Conservation (phyloP, 2,113 vertebrate species). For the Trochalopteron elliotii region DNA sequence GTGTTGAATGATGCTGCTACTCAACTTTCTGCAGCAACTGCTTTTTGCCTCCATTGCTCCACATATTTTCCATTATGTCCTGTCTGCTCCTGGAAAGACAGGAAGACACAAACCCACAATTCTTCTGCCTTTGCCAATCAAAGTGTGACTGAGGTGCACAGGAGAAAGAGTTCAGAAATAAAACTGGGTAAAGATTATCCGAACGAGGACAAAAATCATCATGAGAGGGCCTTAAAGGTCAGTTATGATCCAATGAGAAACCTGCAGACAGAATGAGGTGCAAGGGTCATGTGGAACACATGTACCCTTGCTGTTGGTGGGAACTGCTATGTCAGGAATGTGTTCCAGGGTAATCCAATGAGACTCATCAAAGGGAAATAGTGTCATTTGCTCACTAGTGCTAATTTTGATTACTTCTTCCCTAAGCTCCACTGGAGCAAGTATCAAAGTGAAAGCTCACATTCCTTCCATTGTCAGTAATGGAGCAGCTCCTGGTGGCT, state of each 20-base stretch:
- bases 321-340: neutral
- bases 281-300: neutral
- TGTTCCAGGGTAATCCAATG: neutral
- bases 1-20: neutral
- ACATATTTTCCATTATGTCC: neutral
- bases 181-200: neutral
- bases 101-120: neutral
- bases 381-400: neutral
- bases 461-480: slow-evolving; percentile 22
- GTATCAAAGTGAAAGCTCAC: slow-evolving; percentile 18
- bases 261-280: neutral
- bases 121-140: neutral
- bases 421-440: neutral
- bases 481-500: neutral
- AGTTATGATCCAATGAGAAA: neutral
- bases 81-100: neutral
- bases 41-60: neutral
- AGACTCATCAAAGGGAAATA: slow-evolving; percentile 5
- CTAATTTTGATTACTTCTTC: slow-evolving; percentile 39
- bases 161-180: neutral
- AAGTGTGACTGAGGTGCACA: neutral
- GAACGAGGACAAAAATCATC: neutral
- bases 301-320: neutral
- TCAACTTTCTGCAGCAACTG: neutral
- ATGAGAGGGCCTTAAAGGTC: neutral